These are phyloP conservation scores for Phrynocephalus versicolor DNA, from an alignment of 2,113 vertebrate genomes.

Conservation along the genomic window DNA sequence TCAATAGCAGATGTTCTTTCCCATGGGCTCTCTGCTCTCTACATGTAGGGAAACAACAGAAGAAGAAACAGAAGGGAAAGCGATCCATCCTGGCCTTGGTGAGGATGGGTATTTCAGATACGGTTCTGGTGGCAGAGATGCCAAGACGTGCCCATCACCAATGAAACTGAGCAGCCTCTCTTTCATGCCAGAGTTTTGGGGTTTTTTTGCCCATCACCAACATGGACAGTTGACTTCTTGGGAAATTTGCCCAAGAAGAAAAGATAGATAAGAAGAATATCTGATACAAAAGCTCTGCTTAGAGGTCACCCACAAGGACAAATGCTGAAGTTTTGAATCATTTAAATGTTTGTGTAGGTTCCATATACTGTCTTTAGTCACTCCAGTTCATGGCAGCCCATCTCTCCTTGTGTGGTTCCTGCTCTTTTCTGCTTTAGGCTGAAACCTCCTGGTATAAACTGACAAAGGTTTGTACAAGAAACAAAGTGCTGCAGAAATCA, in stretches of 20 bases:
- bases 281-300: neutral
- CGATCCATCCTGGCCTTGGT: too few species aligned
- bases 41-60: too few species aligned
- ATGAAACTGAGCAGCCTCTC: neutral
- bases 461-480: conserved; percentile 26
- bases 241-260: conserved; percentile 13
- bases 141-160: neutral
- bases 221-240: too few species aligned
- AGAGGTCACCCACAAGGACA: neutral
- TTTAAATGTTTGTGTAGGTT: conserved; percentile 3
- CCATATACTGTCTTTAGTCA: neutral
- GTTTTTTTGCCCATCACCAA: too few species aligned
- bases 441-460: conserved; percentile 28
- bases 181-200: neutral
- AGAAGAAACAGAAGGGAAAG: too few species aligned
- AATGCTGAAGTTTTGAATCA: neutral
- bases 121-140: too few species aligned
- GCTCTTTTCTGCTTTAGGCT: conserved; percentile 16
- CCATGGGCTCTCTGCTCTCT: too few species aligned
- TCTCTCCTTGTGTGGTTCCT: neutral
- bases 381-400: neutral
- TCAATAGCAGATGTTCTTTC: too few species aligned
- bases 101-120: too few species aligned
- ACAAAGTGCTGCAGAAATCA: neutral
- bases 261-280: neutral